A percentile compares a stretch with the other conserved stretches of the same genome.
Conservation (phyloP, 2,888 invertebrate genomes). For the Acrobasis suavella region DNA sequence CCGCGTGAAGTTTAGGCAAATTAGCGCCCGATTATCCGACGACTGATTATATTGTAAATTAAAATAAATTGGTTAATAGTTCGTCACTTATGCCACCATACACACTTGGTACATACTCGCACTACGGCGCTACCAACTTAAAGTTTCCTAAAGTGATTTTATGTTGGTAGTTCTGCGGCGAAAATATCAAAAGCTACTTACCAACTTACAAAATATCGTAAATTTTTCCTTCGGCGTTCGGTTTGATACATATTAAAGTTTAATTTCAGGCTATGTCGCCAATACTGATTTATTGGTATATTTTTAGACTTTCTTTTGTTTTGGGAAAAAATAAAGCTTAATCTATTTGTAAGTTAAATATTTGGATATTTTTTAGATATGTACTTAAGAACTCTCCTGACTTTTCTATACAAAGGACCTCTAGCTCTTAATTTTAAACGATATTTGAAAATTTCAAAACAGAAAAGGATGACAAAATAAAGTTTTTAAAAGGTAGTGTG, state of each 20-base stretch:
- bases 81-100: background rate
- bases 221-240: constrained; percentile 14
- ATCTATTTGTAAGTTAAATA: too few relatives aligned
- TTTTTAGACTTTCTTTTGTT: background rate
- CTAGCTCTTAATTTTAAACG: too few relatives aligned
- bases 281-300: background rate
- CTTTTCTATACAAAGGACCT: too few relatives aligned
- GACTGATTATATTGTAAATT: too few relatives aligned
- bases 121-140: constrained; percentile 21
- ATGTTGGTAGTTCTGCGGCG: constrained; percentile 22
- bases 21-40: too few relatives aligned
- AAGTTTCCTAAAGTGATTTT: constrained; percentile 23
- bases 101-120: constrained; percentile 21
- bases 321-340: background rate
- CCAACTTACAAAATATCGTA: constrained; percentile 17
- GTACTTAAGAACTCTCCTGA: too few relatives aligned
- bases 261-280: background rate
- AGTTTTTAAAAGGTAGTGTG: too few relatives aligned
- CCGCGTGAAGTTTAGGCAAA: too few relatives aligned
- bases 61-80: too few relatives aligned
- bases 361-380: too few relatives aligned
- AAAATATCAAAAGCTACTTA: constrained; percentile 25
- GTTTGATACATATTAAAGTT: constrained; percentile 11
- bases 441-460: too few relatives aligned
- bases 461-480: too few relatives aligned